Conservation (phyloP, 2,888 invertebrate species). For the Eupithecia abbreviata region DNA sequence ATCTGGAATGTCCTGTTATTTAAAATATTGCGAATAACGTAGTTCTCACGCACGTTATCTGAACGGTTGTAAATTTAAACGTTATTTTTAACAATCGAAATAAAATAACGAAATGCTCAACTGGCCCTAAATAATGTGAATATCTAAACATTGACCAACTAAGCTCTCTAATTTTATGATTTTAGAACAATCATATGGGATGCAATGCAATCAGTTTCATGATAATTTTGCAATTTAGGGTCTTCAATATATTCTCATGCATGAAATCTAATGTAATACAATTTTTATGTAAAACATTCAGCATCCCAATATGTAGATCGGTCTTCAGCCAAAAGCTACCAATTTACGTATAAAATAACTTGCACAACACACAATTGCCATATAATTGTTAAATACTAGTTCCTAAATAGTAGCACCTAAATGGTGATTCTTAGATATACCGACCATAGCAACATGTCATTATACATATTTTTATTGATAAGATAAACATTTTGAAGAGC, state of each 20-base stretch:
- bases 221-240: background rate
- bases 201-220: conserved; percentile 7
- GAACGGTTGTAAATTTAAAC: conserved; percentile 36
- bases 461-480: conserved; percentile 50
- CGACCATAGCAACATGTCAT: conserved; percentile 61
- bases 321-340: conserved; percentile 54
- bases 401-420: conserved; percentile 78
- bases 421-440: conserved; percentile 62
- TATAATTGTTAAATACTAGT: conserved; percentile 53
- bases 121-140: conserved; percentile 60
- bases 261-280: background rate
- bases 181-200: conserved; percentile 42
- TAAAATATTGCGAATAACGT: conserved; percentile 44
- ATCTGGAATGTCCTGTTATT: conserved; percentile 74
- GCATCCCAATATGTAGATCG: conserved; percentile 33
- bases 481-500: conserved; percentile 41
- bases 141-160: conserved; percentile 65
- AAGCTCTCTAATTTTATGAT: conserved; percentile 50
- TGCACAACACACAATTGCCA: conserved; percentile 45
- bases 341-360: conserved; percentile 47
- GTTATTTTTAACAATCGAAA: conserved; percentile 41
- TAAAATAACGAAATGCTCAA: conserved; percentile 60
- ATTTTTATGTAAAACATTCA: background rate
- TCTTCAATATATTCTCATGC: background rate
- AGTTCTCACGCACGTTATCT: conserved; percentile 29